phyloP scores from a whole-genome alignment of 2,888 invertebrate genomes.

The Orthosia gothica region DNA sequence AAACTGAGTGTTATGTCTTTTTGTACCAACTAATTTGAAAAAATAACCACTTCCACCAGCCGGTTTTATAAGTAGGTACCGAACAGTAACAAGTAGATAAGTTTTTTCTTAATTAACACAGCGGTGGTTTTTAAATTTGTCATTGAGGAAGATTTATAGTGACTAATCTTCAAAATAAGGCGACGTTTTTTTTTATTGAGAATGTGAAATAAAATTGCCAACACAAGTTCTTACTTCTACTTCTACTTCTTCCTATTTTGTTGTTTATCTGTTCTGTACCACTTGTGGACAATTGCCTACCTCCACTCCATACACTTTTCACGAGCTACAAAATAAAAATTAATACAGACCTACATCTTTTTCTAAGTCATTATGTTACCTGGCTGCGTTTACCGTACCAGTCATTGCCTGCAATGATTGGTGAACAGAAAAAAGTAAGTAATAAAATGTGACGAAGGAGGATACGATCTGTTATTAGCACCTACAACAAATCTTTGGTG shows the following conservation, averaged over 20 bases:
- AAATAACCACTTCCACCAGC: slow-evolving; percentile 12
- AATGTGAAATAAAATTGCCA: too few species aligned
- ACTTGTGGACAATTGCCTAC: too few species aligned
- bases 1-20: slow-evolving; percentile 15
- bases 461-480: background rate
- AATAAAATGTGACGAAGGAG: background rate
- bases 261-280: too few species aligned
- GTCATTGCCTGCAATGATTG: background rate
- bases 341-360: background rate
- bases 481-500: background rate
- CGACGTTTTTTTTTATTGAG: background rate
- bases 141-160: slow-evolving; percentile 1
- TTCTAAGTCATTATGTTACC: background rate
- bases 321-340: background rate
- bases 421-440: too few species aligned
- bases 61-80: background rate
- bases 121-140: background rate
- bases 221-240: too few species aligned
- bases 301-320: too few species aligned
- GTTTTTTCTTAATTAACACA: slow-evolving; percentile 15
- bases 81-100: background rate
- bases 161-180: background rate
- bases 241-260: too few species aligned
- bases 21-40: background rate
- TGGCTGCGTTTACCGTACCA: background rate